Percentiles rank a stretch among this genome's conserved stretches.
Conservation (phyloP, 2,797 vertebrate genomes). For the Anableps anableps region DNA sequence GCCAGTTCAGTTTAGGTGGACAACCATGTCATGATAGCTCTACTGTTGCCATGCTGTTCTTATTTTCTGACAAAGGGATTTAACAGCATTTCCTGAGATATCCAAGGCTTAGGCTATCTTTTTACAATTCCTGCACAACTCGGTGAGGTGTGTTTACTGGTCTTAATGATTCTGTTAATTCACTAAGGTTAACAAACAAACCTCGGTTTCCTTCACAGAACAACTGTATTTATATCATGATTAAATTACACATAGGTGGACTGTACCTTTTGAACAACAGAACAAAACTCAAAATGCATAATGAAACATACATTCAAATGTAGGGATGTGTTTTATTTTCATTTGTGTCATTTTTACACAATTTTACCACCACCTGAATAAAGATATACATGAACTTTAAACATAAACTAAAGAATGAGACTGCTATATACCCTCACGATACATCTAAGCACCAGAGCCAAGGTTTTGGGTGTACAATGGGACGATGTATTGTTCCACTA, state of each 20-base stretch:
- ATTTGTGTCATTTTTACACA: slow-evolving; percentile 20
- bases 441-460: slow-evolving; percentile 43
- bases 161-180: neutral
- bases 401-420: slow-evolving; percentile 35
- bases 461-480: slow-evolving; percentile 51
- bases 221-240: neutral
- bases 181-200: neutral
- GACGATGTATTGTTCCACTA: slow-evolving; percentile 64
- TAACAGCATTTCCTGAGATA: neutral
- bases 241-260: neutral
- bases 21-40: neutral
- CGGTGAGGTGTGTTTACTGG: neutral
- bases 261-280: neutral
- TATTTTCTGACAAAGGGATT: neutral
- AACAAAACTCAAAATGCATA: slow-evolving; percentile 17
- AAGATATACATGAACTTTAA: slow-evolving; percentile 32
- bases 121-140: neutral
- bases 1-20: neutral
- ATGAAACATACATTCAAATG: slow-evolving; percentile 27
- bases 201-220: neutral
- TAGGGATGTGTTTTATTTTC: slow-evolving; percentile 1
- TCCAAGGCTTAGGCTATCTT: neutral
- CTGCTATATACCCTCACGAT: slow-evolving; percentile 38
- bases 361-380: slow-evolving; percentile 18
- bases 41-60: neutral